phyloP scores from a whole-genome alignment of 2,113 vertebrate species.

The Orthochromis malagaraziensis region DNA sequence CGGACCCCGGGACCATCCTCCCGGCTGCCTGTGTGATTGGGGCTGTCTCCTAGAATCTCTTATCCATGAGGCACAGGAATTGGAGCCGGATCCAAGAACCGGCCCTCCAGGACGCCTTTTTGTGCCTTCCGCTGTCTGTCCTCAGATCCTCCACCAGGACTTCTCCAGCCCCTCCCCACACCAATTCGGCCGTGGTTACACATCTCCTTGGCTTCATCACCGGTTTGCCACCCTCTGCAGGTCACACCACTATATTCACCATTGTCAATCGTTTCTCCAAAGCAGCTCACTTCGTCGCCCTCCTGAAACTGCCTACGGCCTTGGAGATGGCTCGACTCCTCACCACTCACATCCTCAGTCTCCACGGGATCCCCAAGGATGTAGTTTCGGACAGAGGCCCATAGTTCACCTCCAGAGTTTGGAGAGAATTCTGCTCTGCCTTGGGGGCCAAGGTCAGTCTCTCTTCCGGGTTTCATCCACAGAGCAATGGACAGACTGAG shows the following conservation, averaged over 20 bases:
- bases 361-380: no score
- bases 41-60: neutral
- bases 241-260: neutral
- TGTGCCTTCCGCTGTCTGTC: neutral
- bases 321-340: neutral
- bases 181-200: no score
- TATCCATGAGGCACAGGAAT: neutral
- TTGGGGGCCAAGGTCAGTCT: neutral
- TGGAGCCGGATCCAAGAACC: neutral
- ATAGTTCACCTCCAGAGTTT: neutral
- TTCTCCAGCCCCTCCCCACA: neutral
- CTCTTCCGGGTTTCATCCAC: neutral
- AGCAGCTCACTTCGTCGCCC: neutral
- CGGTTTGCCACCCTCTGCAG: neutral
- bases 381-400: no score
- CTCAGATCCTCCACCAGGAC: neutral
- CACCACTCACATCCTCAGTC: neutral
- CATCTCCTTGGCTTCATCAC: no score
- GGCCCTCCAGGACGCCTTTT: accelerated
- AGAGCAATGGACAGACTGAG: neutral
- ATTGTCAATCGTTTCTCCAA: neutral
- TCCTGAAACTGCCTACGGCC: neutral
- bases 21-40: neutral
- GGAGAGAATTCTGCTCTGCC: neutral
- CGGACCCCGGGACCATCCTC: neutral